Evolutionary conservation across 1,140 invertebrate species (phyloP).

Genomic region (Diploscapter pachys): DNA sequence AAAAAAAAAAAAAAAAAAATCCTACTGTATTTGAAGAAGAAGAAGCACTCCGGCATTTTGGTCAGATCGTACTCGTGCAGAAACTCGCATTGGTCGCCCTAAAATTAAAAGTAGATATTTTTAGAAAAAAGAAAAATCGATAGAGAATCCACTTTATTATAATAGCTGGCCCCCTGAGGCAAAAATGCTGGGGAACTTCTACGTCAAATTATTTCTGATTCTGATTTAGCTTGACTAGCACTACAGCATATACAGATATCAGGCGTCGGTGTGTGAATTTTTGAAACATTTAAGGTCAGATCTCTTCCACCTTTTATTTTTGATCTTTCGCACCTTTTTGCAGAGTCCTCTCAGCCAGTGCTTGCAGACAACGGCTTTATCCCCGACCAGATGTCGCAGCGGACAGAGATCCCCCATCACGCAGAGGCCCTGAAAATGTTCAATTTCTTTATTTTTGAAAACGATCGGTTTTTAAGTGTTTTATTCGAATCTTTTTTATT

Average conservation of each 20-base stretch:
- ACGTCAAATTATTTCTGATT: too few species aligned
- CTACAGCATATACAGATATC: too few species aligned
- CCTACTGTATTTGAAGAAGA: conserved; percentile 77
- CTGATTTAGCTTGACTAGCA: too few species aligned
- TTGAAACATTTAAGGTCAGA: too few species aligned
- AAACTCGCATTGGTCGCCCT: conserved; percentile 97
- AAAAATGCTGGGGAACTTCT: too few species aligned
- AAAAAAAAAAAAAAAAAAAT: conserved; percentile 26
- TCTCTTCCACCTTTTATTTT: too few species aligned
- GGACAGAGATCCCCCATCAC: conserved; percentile 85
- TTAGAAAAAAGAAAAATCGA: not conserved
- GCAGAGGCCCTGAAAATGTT: conserved; percentile 68
- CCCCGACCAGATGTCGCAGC: conserved; percentile 90
- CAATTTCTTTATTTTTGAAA: not conserved
- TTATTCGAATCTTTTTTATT: too few species aligned
- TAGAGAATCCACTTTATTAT: not conserved
- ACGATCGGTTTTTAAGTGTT: too few species aligned
- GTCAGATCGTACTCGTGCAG: conserved; percentile 99
- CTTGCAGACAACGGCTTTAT: conserved; percentile 98
- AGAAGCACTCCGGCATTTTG: conserved; percentile 99
- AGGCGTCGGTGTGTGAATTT: too few species aligned
- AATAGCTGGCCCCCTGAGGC: too few species aligned
- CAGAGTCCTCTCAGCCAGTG: conserved; percentile 98
- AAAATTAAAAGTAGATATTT: not conserved
- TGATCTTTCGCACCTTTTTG: conserved; percentile 72